Conservation (phyloP, 2,113 vertebrate genomes). For the Paraplagusia blochii region DNA sequence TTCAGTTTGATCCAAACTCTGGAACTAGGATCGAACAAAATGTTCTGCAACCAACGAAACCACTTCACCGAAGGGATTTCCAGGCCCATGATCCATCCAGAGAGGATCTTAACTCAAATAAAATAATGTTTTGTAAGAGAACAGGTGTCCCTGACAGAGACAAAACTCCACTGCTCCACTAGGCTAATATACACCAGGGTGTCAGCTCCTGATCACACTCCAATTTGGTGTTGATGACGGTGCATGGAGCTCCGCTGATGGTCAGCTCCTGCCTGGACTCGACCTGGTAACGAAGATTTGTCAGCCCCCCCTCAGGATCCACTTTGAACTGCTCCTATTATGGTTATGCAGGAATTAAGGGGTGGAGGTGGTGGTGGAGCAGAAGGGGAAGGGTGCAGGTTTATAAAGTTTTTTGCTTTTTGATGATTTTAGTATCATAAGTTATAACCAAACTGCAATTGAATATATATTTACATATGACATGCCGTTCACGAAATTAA, state of each 20-base stretch:
- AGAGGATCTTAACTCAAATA: too few relatives aligned
- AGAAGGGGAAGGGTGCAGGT: constrained; percentile 9
- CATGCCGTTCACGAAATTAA: too few relatives aligned
- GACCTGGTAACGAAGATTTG: constrained; percentile 84
- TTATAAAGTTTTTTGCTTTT: too few relatives aligned
- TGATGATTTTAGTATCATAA: too few relatives aligned
- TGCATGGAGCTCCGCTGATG: constrained; percentile 88
- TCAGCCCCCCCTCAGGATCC: constrained; percentile 89
- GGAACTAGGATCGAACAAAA: too few relatives aligned
- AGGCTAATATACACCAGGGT: constrained; percentile 88
- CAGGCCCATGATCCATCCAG: too few relatives aligned
- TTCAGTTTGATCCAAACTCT: too few relatives aligned
- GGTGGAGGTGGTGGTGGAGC: background rate
- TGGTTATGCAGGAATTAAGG: constrained; percentile 1
- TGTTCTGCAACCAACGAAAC: too few relatives aligned
- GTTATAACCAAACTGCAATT: too few relatives aligned
- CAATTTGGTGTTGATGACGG: constrained; percentile 83
- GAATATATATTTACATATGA: too few relatives aligned
- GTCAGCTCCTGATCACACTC: constrained; percentile 86
- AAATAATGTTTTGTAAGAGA: background rate
- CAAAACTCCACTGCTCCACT: background rate
- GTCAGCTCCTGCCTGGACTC: constrained; percentile 84
- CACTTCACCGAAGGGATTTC: too few relatives aligned
- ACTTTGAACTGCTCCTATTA: constrained; percentile 96
- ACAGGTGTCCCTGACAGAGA: background rate